Evolutionary conservation across 2,888 invertebrate genomes (phyloP).

Genomic region (Drosophila atripex): DNA sequence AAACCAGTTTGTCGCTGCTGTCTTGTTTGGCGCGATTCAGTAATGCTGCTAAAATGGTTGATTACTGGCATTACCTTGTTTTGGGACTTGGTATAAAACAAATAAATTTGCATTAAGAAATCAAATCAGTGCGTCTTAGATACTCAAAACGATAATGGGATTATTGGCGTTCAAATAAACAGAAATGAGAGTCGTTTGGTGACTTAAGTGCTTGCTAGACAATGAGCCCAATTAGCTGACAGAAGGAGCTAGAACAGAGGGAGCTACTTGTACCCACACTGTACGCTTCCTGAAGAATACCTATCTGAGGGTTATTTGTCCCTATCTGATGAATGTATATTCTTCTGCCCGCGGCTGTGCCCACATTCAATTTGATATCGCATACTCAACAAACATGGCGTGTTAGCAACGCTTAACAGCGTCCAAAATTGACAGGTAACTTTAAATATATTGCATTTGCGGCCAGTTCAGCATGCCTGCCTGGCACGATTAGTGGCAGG

Average conservation of each 20-base stretch:
- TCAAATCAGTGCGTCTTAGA: neutral
- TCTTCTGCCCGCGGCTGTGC: slow-evolving; percentile 1
- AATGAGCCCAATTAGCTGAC: no score
- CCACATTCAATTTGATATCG: slow-evolving; percentile 48
- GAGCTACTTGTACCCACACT: neutral
- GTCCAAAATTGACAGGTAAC: slow-evolving; percentile 56
- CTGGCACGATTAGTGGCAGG: slow-evolving; percentile 60
- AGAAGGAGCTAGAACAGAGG: no score
- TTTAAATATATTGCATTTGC: slow-evolving; percentile 61
- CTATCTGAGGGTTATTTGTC: slow-evolving; percentile 1
- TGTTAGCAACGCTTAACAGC: slow-evolving; percentile 59
- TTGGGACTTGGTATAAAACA: neutral
- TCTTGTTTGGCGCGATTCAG: slow-evolving; percentile 34
- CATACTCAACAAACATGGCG: slow-evolving; percentile 48
- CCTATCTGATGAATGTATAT: slow-evolving; percentile 5
- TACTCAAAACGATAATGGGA: neutral
- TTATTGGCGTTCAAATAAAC: neutral
- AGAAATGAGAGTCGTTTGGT: no score
- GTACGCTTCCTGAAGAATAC: neutral
- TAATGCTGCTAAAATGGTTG: slow-evolving; percentile 45
- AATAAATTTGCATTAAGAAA: slow-evolving; percentile 5
- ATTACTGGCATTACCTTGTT: slow-evolving; percentile 47
- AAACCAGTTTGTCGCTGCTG: slow-evolving; percentile 52
- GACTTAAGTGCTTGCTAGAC: no score
- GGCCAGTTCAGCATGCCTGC: slow-evolving; percentile 64